Conservation (phyloP, 2,113 vertebrate species). For the Egretta garzetta region DNA sequence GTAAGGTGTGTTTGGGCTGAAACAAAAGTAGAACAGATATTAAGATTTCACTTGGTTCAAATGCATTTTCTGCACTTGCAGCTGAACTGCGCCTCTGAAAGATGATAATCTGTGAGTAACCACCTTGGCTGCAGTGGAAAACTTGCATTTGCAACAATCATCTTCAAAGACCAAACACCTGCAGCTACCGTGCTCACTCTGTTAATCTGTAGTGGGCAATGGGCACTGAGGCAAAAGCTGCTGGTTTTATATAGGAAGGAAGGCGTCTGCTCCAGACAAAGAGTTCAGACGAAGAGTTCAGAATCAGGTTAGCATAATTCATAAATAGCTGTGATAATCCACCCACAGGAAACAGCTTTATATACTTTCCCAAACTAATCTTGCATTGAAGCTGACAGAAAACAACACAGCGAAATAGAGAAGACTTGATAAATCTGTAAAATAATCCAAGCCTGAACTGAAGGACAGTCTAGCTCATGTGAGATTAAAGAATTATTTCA, state of each 20-base stretch:
- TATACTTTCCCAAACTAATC: conserved; percentile 46
- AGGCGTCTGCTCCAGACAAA: neutral
- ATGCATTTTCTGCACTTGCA: neutral
- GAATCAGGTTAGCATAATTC: conserved; percentile 49
- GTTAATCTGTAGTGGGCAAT: neutral
- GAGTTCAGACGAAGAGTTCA: conserved; percentile 3
- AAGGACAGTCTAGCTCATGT: neutral
- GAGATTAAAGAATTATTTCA: conserved; percentile 32
- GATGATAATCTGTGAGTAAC: neutral
- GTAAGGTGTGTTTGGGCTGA: neutral
- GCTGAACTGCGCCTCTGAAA: neutral
- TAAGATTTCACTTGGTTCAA: neutral
- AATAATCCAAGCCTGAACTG: conserved; percentile 41
- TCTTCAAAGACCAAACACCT: neutral
- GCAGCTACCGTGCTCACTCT: neutral
- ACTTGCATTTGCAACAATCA: neutral
- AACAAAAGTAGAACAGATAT: neutral
- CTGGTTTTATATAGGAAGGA: conserved; percentile 6
- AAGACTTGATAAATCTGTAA: conserved; percentile 45
- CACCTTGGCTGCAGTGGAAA: neutral
- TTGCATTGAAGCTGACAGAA: neutral
- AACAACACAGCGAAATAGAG: neutral
- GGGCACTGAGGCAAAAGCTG: neutral
- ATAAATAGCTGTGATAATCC: conserved; percentile 48
- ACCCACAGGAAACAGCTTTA: conserved; percentile 51